A percentile compares a stretch with the other conserved stretches of the same genome.
Evolutionary conservation across 2,888 invertebrate genomes (phyloP).

Genomic region (Drosophila neotestacea): DNA sequence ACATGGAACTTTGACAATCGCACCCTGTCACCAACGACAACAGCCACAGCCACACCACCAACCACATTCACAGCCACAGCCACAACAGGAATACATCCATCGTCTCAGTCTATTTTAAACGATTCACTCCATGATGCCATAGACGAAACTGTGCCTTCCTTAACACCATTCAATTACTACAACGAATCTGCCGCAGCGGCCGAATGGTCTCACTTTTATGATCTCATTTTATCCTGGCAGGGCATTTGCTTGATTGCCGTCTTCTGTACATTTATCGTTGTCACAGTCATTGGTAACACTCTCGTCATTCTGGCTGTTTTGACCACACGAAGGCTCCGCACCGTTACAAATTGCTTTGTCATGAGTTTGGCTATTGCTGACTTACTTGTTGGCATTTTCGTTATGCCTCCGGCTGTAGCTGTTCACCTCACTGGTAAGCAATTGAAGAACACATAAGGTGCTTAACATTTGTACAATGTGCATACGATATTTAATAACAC

Average conservation of each 20-base stretch:
- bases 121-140: slow-evolving; percentile 38
- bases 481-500: no score
- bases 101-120: slow-evolving; percentile 40
- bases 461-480: neutral
- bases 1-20: slow-evolving; percentile 53
- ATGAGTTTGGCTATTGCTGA: slow-evolving; percentile 97
- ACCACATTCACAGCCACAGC: slow-evolving; percentile 20
- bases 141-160: slow-evolving; percentile 31
- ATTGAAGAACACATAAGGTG: slow-evolving; percentile 11
- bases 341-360: slow-evolving; percentile 98
- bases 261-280: slow-evolving; percentile 89
- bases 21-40: slow-evolving; percentile 30
- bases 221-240: slow-evolving; percentile 83
- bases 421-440: slow-evolving; percentile 90
- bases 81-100: slow-evolving; percentile 5
- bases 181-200: slow-evolving; percentile 70
- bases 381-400: slow-evolving; percentile 95
- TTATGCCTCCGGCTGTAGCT: slow-evolving; percentile 98
- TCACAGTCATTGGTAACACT: slow-evolving; percentile 94
- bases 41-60: slow-evolving; percentile 9
- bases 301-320: slow-evolving; percentile 95
- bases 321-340: slow-evolving; percentile 93
- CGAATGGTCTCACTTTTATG: slow-evolving; percentile 83
- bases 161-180: slow-evolving; percentile 64
- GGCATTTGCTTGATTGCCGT: slow-evolving; percentile 88